Base-by-base conservation (phyloP, 2,113 vertebrate genomes). In the Oncorhynchus tshawytscha region DNA sequence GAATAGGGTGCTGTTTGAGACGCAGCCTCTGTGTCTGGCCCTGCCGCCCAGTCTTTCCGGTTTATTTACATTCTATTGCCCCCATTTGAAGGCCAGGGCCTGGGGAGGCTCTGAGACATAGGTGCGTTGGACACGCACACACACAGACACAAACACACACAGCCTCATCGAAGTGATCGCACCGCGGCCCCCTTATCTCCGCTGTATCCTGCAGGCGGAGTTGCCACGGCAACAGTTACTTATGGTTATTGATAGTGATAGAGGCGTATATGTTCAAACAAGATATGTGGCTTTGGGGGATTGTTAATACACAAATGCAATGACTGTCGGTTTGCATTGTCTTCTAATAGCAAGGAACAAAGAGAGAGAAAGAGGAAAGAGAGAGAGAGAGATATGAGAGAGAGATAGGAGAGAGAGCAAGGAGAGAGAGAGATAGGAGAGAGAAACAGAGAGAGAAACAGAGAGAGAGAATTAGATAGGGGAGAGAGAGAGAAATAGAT, bases 31-130 rank as follows among this genome's bases (percentile, higher is more conserved):
- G 70, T 54, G 77, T 72, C 34, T 39, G 45, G 67, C 60, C 60
- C 49, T 29, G 16, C 27, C 20, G 5, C 67, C 45, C 20, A 69
- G 31, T 69, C 71, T 67, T 57, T 74, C 74, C 5, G 74, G 66
- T 72, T 84, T 86, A 85, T 87, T 90, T 89, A 87, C 83, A 84
- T 84, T 80, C 84, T 68, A 83, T 81, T 79, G 76, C 65, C 73
- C 75, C 64, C 67, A 85, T 88, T 82, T 84, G 82, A 87, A 88
- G 83, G 73, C 69, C 11, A 31, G 74, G 31, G 65, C 49, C 67
- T 72, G 75, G 68, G 68, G 81, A 72, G 74, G 83, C 67, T 74
- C 1, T 13, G 82, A 74, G 51, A 48, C 39, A 11, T 45, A 45
- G 39, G 34, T 70, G 65, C 45, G 24, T 59, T 73, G 72, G 64